These are phyloP conservation scores for Ceratoteleas bidentatus DNA, from an alignment of 1,140 invertebrate genomes.

Conservation along the genomic window DNA sequence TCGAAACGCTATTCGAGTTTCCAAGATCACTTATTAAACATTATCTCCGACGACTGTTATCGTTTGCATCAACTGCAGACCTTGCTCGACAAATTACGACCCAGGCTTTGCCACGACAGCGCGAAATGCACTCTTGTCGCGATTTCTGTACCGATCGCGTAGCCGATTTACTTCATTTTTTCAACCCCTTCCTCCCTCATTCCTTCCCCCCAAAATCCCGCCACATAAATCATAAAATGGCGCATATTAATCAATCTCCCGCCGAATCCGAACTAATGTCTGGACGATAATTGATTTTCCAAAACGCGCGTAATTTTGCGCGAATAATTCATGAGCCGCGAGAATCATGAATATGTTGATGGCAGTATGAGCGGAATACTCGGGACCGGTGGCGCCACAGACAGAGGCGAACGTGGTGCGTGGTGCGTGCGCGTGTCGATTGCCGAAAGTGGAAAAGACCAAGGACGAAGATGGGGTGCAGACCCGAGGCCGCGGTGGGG, in stretches of 20 bases:
- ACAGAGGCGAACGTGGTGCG: slow-evolving; percentile 25
- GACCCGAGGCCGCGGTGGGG: slow-evolving; percentile 62
- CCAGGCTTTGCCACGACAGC: not conserved
- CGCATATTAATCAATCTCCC: no score
- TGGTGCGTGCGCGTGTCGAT: slow-evolving; percentile 61
- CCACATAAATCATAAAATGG: no score
- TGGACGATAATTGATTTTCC: slow-evolving; percentile 15
- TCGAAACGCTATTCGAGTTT: slow-evolving; percentile 51
- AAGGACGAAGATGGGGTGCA: slow-evolving; percentile 72
- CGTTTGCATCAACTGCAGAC: slow-evolving; percentile 36
- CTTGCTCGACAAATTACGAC: slow-evolving; percentile 29
- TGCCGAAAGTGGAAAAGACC: slow-evolving; percentile 72
- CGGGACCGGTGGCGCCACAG: slow-evolving; percentile 11
- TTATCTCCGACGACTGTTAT: slow-evolving; percentile 28
- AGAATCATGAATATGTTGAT: slow-evolving; percentile 32
- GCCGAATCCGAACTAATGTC: not conserved
- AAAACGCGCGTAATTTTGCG: slow-evolving; percentile 8
- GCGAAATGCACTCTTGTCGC: no score
- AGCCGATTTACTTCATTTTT: no score
- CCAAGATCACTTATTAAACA: slow-evolving; percentile 39
- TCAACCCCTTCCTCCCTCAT: no score
- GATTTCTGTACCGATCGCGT: no score
- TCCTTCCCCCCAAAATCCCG: no score
- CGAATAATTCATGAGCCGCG: slow-evolving; percentile 28
- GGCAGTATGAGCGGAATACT: slow-evolving; percentile 12